Conservation (phyloP, 2,113 vertebrate genomes). For the Mustelus asterias region DNA sequence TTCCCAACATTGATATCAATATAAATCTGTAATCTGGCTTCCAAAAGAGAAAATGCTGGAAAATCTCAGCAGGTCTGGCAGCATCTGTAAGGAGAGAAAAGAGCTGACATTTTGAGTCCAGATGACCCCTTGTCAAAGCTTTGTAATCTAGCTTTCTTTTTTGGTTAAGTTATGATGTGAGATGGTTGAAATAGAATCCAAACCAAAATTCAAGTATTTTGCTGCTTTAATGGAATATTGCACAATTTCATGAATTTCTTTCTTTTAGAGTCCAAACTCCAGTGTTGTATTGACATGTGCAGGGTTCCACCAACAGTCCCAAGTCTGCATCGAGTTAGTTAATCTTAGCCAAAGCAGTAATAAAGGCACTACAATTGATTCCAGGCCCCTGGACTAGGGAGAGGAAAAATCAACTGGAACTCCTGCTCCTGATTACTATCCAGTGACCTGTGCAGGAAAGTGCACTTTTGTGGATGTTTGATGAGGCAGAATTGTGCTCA, state of each 20-base stretch:
- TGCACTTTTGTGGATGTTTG: constrained; percentile 30
- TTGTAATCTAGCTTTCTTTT: not conserved
- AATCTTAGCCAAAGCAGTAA: constrained; percentile 17
- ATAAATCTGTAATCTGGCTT: not conserved
- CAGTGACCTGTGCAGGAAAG: constrained; percentile 32
- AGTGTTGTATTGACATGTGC: not conserved
- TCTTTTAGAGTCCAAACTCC: not conserved
- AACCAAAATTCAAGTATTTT: not conserved
- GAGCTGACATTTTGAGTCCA: too few species aligned
- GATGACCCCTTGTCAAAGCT: too few species aligned
- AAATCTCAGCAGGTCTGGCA: too few species aligned
- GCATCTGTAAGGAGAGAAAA: too few species aligned
- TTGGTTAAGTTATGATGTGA: not conserved
- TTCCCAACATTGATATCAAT: not conserved
- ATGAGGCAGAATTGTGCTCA: constrained; percentile 1
- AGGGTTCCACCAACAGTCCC: not conserved
- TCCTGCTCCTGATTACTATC: constrained; percentile 33
- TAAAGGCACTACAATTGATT: constrained; percentile 23
- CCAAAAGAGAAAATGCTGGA: too few species aligned
- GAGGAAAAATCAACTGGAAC: constrained; percentile 14
- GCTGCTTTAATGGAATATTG: not conserved
- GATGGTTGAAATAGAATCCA: not conserved
- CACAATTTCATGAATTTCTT: not conserved
- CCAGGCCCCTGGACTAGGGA: constrained; percentile 20
- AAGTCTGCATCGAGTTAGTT: constrained; percentile 10